Evolutionary conservation across 2,113 vertebrate species (phyloP).

Genomic region (Vireo altiloquus): DNA sequence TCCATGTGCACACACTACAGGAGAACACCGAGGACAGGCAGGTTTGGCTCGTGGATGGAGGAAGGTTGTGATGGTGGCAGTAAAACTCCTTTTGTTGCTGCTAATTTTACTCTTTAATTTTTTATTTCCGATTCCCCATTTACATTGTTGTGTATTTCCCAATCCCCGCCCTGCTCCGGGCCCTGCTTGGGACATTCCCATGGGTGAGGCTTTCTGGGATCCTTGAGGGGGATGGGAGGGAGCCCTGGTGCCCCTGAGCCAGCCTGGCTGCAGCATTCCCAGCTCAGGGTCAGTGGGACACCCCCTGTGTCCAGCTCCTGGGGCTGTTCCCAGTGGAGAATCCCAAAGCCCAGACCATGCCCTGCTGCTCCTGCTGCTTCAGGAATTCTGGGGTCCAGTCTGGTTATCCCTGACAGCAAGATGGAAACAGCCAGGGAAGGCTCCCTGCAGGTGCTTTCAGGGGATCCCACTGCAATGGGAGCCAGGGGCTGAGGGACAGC

Average conservation of each 20-base stretch:
- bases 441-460: not conserved
- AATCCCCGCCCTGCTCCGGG: not conserved
- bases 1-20: slow-evolving; percentile 3
- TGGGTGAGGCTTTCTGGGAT: not conserved
- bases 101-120: not conserved
- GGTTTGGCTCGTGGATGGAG: not conserved
- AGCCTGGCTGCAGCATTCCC: slow-evolving; percentile 40
- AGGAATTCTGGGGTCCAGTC: not conserved
- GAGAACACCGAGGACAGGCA: slow-evolving; percentile 17
- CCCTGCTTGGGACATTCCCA: not conserved
- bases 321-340: not conserved
- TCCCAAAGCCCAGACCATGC: not conserved
- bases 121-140: not conserved
- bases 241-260: not conserved
- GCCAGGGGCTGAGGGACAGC: not conserved
- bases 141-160: not conserved
- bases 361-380: not conserved
- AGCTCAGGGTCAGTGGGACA: not conserved
- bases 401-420: not conserved
- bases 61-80: slow-evolving; percentile 25
- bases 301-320: not conserved
- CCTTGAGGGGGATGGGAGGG: not conserved
- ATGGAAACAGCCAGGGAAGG: accelerated
- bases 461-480: not conserved
- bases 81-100: slow-evolving; percentile 23